Percentiles rank a stretch among this genome's conserved stretches.
These are phyloP conservation scores for Nephrotoma appendiculata DNA, from an alignment of 2,888 invertebrate species.

Conservation along the genomic window DNA sequence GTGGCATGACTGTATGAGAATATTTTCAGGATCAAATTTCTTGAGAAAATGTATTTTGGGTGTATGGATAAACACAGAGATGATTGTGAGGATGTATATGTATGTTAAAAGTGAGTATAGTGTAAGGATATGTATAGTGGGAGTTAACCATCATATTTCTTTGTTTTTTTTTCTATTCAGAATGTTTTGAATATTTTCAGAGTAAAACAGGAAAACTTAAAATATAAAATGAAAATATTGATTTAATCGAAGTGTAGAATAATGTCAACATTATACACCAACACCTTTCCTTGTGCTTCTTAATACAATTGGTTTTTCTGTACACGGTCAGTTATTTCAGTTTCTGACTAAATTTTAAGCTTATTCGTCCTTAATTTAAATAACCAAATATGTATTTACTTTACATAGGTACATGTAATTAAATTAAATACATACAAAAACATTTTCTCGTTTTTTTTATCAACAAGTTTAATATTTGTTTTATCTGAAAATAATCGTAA, in stretches of 20 bases:
- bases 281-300: not conserved
- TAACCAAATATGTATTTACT: not conserved
- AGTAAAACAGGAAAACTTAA: not conserved
- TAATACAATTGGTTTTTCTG: not conserved
- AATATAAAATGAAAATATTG: not conserved
- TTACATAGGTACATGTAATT: not conserved
- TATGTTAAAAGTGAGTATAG: not conserved
- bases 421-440: not conserved
- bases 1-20: no score
- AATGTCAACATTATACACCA: not conserved
- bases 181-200: not conserved
- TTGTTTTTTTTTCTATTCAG: not conserved
- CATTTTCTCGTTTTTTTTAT: not conserved
- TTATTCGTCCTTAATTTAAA: not conserved
- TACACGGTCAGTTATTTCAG: not conserved
- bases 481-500: not conserved
- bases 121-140: not conserved
- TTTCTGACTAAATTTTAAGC: not conserved
- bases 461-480: not conserved
- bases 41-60: not conserved
- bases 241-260: not conserved
- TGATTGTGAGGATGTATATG: not conserved
- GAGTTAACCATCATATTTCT: not conserved
- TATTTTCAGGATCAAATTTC: not conserved
- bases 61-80: not conserved